Conservation (phyloP, 2,113 vertebrate species). For the Alethe castanea region DNA sequence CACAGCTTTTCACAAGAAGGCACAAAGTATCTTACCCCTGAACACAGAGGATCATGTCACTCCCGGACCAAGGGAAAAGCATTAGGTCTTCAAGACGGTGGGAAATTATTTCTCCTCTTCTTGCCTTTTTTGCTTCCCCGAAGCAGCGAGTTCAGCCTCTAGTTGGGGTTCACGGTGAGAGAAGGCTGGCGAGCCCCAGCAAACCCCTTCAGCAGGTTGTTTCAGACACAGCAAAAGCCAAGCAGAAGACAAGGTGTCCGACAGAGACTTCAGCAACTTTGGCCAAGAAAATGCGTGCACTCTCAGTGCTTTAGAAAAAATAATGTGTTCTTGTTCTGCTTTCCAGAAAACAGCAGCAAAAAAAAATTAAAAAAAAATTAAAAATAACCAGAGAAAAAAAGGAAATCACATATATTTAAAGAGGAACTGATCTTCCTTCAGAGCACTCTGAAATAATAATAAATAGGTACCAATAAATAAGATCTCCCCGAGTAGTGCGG, state of each 20-base stretch:
- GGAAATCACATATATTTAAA: neutral
- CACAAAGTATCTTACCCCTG: conserved; percentile 69
- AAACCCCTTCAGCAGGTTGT: neutral
- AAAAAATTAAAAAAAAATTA: neutral
- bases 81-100: conserved; percentile 42
- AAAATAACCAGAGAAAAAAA: neutral
- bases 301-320: neutral
- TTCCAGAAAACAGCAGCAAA: neutral
- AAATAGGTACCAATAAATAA: conserved; percentile 60
- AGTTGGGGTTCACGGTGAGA: neutral
- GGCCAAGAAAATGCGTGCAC: neutral
- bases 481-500: neutral
- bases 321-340: neutral
- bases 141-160: neutral
- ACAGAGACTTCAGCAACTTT: neutral
- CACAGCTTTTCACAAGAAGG: neutral
- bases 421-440: neutral
- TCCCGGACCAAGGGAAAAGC: conserved; percentile 68
- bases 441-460: neutral
- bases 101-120: neutral
- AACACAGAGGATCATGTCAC: conserved; percentile 82
- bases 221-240: neutral
- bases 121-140: neutral
- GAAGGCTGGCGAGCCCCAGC: neutral
- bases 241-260: neutral